phyloP scores from a whole-genome alignment of 2,888 invertebrate species.

The Diabrotica balteata region DNA sequence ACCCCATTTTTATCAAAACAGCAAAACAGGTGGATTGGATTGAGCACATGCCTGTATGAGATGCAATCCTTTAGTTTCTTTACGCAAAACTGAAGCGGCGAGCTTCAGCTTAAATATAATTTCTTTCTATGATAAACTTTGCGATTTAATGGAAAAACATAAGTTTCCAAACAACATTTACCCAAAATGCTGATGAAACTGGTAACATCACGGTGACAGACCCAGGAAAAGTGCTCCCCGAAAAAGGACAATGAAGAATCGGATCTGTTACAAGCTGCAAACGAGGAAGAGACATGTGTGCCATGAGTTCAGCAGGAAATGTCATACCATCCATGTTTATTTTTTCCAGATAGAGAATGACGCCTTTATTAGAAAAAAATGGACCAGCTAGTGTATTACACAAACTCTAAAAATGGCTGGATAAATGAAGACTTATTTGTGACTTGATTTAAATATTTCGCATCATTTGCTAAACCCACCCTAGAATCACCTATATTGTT shows the following conservation, averaged over 20 bases:
- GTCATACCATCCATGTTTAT: constrained; percentile 49
- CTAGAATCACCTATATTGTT: constrained; percentile 51
- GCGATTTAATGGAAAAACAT: constrained; percentile 26
- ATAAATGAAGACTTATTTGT: constrained; percentile 43
- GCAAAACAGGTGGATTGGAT: constrained; percentile 38
- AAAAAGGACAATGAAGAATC: constrained; percentile 52
- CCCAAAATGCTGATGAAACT: constrained; percentile 43
- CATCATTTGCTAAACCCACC: constrained; percentile 48
- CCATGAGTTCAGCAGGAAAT: constrained; percentile 53
- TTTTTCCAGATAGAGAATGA: constrained; percentile 53
- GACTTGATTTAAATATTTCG: constrained; percentile 42
- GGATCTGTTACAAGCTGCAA: constrained; percentile 56
- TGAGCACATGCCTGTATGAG: constrained; percentile 35
- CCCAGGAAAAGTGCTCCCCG: constrained; percentile 48
- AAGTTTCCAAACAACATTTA: constrained; percentile 43
- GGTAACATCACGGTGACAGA: constrained; percentile 43
- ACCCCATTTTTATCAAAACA: constrained; percentile 38
- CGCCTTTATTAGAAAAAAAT: too few relatives aligned
- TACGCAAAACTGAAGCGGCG: constrained; percentile 20
- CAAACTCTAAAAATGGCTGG: constrained; percentile 45
- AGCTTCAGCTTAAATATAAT: constrained; percentile 17
- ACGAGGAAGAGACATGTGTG: constrained; percentile 54
- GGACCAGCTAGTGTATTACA: too few relatives aligned
- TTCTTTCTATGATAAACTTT: constrained; percentile 32
- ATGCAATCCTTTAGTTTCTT: constrained; percentile 33